Evolutionary conservation across 2,888 invertebrate species (phyloP).

Genomic region (Oligia latruncula): DNA sequence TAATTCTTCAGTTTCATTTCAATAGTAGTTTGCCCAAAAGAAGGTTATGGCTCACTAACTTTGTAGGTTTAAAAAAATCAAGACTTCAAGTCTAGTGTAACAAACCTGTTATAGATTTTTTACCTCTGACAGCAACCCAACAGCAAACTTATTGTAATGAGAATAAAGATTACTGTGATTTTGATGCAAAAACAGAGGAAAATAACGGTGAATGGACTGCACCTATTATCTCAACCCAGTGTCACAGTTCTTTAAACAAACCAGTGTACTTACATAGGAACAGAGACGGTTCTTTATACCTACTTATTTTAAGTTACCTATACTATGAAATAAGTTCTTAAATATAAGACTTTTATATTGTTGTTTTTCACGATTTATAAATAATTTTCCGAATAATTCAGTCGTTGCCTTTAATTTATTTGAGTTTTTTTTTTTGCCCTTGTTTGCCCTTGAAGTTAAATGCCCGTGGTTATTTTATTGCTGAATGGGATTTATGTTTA

Average conservation of each 20-base stretch:
- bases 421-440: no score
- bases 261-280: neutral
- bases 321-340: constrained; percentile 1
- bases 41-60: neutral
- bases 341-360: constrained; percentile 30
- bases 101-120: neutral
- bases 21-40: neutral
- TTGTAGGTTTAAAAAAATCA: neutral
- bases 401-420: neutral
- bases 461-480: no score
- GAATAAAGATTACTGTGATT: neutral
- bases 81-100: neutral
- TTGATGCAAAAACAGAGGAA: neutral
- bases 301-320: constrained; percentile 1
- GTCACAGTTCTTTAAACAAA: neutral
- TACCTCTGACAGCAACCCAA: neutral
- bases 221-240: neutral
- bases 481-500: no score
- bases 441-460: neutral
- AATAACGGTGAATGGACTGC: neutral
- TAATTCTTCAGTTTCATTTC: neutral
- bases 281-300: neutral
- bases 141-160: neutral
- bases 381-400: constrained; percentile 16
- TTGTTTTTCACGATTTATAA: constrained; percentile 43